Base-by-base conservation (phyloP, 2,113 vertebrate species). In the Apus apus region DNA sequence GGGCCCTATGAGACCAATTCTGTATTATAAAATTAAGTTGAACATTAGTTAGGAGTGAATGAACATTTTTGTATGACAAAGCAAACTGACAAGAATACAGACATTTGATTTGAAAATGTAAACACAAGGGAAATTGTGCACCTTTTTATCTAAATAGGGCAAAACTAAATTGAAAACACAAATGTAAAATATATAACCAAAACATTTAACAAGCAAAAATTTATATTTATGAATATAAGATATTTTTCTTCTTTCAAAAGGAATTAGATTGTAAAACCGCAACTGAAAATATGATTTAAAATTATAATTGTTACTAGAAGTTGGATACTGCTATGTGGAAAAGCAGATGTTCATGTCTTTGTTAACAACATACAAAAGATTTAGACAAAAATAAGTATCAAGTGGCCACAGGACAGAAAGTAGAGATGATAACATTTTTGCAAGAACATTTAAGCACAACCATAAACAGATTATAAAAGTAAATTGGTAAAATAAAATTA, bases 161-260 rank as follows among this genome's bases (percentile, higher is more conserved):
- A 95, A 97, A 93, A 15, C 43, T 94, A 97, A 94, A 96, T 57
- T 96, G 92, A 97, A 97, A 97, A 97, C 72, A 80, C 38, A 96
- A 96, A 97, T 51, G 68, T 95, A 72, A 96, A 97, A 98, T 91
- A 96, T 76, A 87, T 65, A 96, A 85, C n/a, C 60, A 70, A 90
- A 90, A 92, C 50, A 76, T 93, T 95, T 88, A 96, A 77, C 53
- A 89, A 94, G 85, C 29, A 96, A 68, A 72, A 86, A 72, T 90
- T 92, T 78, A 13, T 46, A 54, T 45, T 80, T 74, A 62, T 48
- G 10, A 76, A 68, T 73, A 30, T 22, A 32, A 50, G 21, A 27
- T 22, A 19, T 71, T 79, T 77, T 86, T 25, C 58, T 80, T 80
- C 60, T 74, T 94, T 97, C 62, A 74, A 89, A 77, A 86, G 17